Conservation (phyloP, 2,113 vertebrate genomes). For the Butastur rufipennis region DNA sequence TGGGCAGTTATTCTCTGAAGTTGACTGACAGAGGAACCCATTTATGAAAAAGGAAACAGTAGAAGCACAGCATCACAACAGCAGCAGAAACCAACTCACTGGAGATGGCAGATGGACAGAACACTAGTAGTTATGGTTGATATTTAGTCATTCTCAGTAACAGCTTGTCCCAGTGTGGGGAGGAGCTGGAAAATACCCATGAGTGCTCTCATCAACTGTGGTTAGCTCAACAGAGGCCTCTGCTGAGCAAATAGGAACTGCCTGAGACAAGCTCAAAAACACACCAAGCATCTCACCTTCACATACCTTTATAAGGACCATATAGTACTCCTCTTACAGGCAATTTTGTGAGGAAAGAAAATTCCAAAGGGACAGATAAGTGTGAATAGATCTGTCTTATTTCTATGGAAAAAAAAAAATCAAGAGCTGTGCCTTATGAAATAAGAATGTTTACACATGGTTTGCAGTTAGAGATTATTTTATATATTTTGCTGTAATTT, state of each 20-base stretch:
- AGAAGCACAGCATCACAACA: background rate
- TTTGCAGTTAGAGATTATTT: background rate
- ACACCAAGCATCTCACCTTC: background rate
- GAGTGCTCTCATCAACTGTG: background rate
- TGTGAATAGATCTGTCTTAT: background rate
- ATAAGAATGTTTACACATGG: background rate
- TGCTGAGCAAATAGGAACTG: background rate
- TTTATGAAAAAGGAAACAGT: background rate
- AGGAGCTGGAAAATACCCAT: background rate
- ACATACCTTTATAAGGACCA: background rate
- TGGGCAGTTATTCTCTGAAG: background rate
- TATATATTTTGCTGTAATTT: background rate
- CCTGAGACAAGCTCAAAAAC: background rate
- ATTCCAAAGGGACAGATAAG: background rate
- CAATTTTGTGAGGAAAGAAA: background rate
- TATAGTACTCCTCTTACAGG: background rate
- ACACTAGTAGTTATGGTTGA: background rate
- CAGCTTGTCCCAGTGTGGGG: background rate
- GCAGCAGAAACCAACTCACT: background rate
- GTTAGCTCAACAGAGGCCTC: background rate
- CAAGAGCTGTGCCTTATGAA: background rate
- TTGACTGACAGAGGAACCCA: background rate
- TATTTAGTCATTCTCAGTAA: background rate
- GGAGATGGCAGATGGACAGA: background rate
- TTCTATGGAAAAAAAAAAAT: background rate